Evolutionary conservation across 1,140 invertebrate genomes (phyloP).

Genomic region (Calliphora vicina): DNA sequence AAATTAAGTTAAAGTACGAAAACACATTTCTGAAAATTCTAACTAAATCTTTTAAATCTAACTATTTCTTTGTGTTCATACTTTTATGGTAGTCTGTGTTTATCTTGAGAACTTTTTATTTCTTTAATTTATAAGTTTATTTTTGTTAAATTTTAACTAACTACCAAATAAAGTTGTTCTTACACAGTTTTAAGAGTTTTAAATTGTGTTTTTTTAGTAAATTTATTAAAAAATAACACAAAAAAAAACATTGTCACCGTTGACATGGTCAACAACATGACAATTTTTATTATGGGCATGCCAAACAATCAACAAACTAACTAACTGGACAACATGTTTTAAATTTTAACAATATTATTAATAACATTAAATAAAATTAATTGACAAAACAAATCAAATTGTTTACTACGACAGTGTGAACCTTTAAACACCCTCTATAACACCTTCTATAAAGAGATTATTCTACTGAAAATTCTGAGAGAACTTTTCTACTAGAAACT

Average conservation of each 20-base stretch:
- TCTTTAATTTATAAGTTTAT: not conserved
- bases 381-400: no score
- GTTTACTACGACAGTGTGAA: no score
- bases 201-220: not conserved
- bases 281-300: not conserved
- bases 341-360: not conserved
- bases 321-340: not conserved
- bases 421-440: no score
- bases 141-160: not conserved
- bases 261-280: not conserved
- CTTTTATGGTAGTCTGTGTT: not conserved
- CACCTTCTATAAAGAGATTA: no score
- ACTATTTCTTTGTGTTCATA: not conserved
- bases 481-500: no score
- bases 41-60: no score
- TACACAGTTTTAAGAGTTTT: no score
- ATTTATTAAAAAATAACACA: not conserved
- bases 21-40: no score
- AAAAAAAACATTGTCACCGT: not conserved
- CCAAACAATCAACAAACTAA: not conserved
- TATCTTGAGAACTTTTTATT: not conserved
- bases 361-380: no score
- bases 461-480: no score
- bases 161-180: not conserved
- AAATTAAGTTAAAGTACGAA: no score